Conservation (phyloP, 1,140 invertebrate genomes). For the Pomacea maculata region DNA sequence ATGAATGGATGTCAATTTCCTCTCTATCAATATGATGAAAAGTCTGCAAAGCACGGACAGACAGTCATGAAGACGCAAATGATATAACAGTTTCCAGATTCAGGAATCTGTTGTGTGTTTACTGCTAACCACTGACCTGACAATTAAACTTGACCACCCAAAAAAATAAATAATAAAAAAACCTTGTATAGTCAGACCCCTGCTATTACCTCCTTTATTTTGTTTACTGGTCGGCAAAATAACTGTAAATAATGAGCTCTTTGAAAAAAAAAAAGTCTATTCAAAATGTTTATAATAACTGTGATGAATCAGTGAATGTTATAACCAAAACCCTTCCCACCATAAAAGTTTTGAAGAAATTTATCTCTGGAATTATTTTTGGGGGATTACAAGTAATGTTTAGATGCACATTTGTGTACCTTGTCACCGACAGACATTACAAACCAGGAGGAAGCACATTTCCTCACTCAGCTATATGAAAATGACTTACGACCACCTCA, state of each 20-base stretch:
- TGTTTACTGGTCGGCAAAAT: neutral
- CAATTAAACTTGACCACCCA: neutral
- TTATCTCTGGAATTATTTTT: too few relatives aligned
- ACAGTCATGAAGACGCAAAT: conserved; percentile 22
- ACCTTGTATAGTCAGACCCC: neutral
- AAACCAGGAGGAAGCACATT: too few relatives aligned
- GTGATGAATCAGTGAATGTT: too few relatives aligned
- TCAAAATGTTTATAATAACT: neutral
- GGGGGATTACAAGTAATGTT: too few relatives aligned
- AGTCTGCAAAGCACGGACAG: conserved; percentile 37
- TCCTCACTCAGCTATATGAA: too few relatives aligned
- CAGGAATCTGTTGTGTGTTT: neutral
- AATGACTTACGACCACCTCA: too few relatives aligned
- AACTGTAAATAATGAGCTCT: neutral
- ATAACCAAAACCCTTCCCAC: too few relatives aligned
- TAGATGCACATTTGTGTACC: too few relatives aligned
- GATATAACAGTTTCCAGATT: neutral
- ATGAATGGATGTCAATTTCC: conserved; percentile 6
- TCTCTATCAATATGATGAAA: conserved; percentile 24
- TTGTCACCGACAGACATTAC: too few relatives aligned
- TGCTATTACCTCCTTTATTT: too few relatives aligned
- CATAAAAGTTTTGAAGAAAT: too few relatives aligned
- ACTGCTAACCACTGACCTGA: neutral
- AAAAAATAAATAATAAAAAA: neutral
- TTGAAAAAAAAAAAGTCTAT: too few relatives aligned